A percentile compares a stretch with the other conserved stretches of the same genome.
These are phyloP conservation scores for Acleris holmiana DNA, from an alignment of 2,888 invertebrate species.

Conservation along the genomic window DNA sequence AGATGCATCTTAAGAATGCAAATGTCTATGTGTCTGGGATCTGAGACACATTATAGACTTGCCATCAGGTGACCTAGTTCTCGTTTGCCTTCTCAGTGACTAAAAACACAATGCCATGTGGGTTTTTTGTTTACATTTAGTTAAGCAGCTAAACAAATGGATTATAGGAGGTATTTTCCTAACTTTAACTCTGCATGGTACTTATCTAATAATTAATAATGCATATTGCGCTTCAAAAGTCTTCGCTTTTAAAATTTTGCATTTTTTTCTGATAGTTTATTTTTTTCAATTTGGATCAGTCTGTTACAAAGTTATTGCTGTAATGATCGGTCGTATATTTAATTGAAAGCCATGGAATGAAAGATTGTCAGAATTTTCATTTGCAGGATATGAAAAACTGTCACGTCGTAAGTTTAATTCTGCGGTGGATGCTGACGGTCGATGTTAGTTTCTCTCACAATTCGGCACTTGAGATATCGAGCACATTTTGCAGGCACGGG, in stretches of 20 bases:
- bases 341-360: background rate
- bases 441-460: no score
- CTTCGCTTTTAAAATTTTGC: constrained; percentile 47
- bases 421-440: no score
- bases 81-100: no score
- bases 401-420: no score
- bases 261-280: constrained; percentile 23
- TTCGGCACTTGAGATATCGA: background rate
- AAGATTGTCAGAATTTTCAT: background rate
- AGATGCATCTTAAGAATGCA: no score
- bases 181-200: constrained; percentile 59
- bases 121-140: no score
- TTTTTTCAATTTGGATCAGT: constrained; percentile 47
- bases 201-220: constrained; percentile 42
- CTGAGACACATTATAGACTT: no score
- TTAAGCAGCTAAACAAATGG: background rate
- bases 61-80: no score
- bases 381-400: no score
- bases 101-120: no score
- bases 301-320: constrained; percentile 35
- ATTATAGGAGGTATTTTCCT: constrained; percentile 41
- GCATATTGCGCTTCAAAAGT: constrained; percentile 53
- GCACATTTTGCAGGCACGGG: background rate
- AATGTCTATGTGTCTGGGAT: no score
- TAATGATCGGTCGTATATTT: background rate